Conservation (phyloP, 2,113 vertebrate species). For the Zapus hudsonius region DNA sequence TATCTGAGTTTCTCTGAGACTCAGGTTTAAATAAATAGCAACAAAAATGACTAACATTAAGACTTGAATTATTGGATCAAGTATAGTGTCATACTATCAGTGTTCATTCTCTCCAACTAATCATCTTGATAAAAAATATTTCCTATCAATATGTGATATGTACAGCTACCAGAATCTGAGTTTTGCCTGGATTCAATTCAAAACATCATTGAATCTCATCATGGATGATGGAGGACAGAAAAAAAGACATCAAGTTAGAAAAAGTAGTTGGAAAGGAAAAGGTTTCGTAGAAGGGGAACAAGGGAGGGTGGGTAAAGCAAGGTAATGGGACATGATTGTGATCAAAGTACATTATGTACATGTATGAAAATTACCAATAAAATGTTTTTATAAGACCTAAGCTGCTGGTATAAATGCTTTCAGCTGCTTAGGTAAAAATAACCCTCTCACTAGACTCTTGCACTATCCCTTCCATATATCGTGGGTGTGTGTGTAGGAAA, state of each 20-base stretch:
- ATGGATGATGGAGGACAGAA: too few species aligned
- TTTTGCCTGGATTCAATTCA: constrained; percentile 38
- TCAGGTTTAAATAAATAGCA: background rate
- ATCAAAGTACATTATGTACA: too few species aligned
- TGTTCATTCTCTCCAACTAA: background rate
- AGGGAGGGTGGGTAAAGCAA: too few species aligned
- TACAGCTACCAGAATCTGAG: background rate
- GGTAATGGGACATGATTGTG: too few species aligned
- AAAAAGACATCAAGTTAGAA: too few species aligned
- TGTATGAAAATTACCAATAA: too few species aligned
- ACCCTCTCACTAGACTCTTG: background rate
- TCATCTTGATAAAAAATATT: background rate
- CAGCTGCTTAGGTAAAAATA: background rate
- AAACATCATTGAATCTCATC: background rate
- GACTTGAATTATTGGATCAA: background rate
- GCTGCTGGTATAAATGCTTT: background rate
- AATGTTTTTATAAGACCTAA: too few species aligned
- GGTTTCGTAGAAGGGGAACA: too few species aligned
- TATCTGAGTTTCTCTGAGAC: background rate
- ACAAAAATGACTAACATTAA: background rate
- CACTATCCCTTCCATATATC: background rate
- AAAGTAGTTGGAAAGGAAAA: too few species aligned
- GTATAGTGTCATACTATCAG: background rate
- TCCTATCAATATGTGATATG: background rate
- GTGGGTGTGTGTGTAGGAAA: background rate